Conservation (phyloP, 2,797 vertebrate genomes). For the Oophaga sylvatica region DNA sequence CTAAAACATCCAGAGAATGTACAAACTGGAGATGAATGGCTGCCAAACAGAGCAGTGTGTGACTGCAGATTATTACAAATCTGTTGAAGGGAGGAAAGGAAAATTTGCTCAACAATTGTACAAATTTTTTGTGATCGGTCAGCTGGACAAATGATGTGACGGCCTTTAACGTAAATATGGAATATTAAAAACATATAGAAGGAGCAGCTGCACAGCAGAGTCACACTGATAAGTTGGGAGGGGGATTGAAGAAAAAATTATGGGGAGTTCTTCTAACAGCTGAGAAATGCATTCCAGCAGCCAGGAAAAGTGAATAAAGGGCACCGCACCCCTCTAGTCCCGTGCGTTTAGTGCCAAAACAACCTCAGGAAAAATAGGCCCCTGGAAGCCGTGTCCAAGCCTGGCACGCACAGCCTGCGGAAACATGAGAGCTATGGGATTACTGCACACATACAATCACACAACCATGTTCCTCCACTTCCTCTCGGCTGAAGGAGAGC, state of each 20-base stretch:
- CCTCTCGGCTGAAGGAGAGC: slow-evolving; percentile 44
- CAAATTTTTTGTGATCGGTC: background rate
- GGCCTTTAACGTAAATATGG: background rate
- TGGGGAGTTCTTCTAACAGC: slow-evolving; percentile 39
- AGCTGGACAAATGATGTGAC: background rate
- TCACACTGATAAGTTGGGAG: background rate
- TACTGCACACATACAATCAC: slow-evolving; percentile 57
- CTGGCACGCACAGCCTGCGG: slow-evolving; percentile 56
- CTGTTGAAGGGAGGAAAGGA: background rate
- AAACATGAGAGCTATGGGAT: slow-evolving; percentile 61
- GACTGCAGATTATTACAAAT: background rate
- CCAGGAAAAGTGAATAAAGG: slow-evolving; percentile 60
- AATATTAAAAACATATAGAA: background rate
- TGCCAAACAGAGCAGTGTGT: background rate
- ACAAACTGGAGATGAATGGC: background rate
- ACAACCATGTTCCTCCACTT: slow-evolving; percentile 57
- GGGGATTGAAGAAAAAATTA: background rate
- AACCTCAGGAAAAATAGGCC: slow-evolving; percentile 46
- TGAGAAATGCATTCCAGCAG: slow-evolving; percentile 54
- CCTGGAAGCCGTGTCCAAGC: slow-evolving; percentile 57
- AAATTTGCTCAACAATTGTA: no score
- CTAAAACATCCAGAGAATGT: background rate
- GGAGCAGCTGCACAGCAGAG: background rate
- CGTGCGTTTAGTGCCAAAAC: slow-evolving; percentile 61
- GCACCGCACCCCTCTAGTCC: slow-evolving; percentile 57